Base-by-base conservation (phyloP, 2,113 vertebrate species). In the Manacus vitellinus region DNA sequence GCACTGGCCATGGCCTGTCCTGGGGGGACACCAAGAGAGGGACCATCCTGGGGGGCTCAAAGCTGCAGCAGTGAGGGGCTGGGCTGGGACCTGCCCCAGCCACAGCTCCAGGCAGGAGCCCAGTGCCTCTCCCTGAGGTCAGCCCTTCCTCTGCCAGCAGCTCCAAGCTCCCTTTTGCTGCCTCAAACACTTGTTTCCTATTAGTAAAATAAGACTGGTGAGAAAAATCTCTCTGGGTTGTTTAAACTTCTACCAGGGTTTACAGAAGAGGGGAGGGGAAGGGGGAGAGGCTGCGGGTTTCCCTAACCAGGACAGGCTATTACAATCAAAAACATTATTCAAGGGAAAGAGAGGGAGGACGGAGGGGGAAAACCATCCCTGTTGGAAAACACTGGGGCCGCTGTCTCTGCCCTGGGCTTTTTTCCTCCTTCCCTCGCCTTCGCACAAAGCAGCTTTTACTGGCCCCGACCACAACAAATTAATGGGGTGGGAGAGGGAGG, bases 381-480 rank as follows among this genome's bases (percentile, higher is more conserved):
- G 95, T 63, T 31, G 22, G 93, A 76, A 95, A 97, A 98, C 96
- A 96, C 95, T 86, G 65, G 73, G 68, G 92, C 94, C 8, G 94
- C 97, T 95, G 97, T 97, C 92, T 96, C 59, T 28, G 35, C 5
- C 33, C 62, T 19, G 88, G 61, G 6, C 51, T 70, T 47, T 56
- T 75, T n/a, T 4, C 80, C 89, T 78, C 82, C 79, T 88, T 85
- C 80, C 79, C 96, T 52, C 6, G 89, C 70, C 41, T 46, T 16
- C 4, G 79, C 92, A 98, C 97, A 97, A 97, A 98, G 95, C 96
- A 31, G 63, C 96, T 80, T 77, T 96, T 93, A 86, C 97, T 90
- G 58, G 87, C 54, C 89, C 81, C 7, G 51, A 86, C 95, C 94
- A 93, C 66, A 58, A 91, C 95, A 94, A 95, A 97, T 87, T 75